Evolutionary conservation across 2,888 invertebrate genomes (phyloP).

Genomic region (Conistra vaccinii): DNA sequence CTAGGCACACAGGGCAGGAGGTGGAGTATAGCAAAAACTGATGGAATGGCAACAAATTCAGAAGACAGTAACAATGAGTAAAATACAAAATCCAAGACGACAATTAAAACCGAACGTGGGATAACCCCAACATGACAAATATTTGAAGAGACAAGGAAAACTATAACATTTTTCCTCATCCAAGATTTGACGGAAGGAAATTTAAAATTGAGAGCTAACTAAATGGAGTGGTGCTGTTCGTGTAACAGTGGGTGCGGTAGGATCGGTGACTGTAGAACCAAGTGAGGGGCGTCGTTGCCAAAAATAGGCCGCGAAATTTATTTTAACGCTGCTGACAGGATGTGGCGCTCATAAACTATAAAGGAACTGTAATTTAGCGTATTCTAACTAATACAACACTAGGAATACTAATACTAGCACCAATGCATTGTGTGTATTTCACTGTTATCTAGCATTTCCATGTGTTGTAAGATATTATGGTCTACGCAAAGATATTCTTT

Average conservation of each 20-base stretch:
- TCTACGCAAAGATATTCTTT: not conserved
- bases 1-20: not conserved
- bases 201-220: constrained; percentile 5
- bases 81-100: not conserved
- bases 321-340: constrained; percentile 58
- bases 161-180: not conserved
- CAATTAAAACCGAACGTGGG: not conserved
- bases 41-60: not conserved
- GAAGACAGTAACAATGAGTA: not conserved
- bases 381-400: constrained; percentile 3
- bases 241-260: constrained; percentile 19
- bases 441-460: not conserved
- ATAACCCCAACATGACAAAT: not conserved
- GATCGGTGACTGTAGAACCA: constrained; percentile 41
- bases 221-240: not conserved
- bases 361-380: constrained; percentile 27
- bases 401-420: not conserved
- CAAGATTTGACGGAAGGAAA: not conserved
- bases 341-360: constrained; percentile 44
- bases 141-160: not conserved
- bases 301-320: constrained; percentile 59
- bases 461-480: not conserved
- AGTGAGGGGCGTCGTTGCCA: constrained; percentile 51
- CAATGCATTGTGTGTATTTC: not conserved
- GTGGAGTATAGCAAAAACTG: not conserved